Base-by-base conservation (phyloP, 2,113 vertebrate genomes). In the Gallinago paraguaiae region DNA sequence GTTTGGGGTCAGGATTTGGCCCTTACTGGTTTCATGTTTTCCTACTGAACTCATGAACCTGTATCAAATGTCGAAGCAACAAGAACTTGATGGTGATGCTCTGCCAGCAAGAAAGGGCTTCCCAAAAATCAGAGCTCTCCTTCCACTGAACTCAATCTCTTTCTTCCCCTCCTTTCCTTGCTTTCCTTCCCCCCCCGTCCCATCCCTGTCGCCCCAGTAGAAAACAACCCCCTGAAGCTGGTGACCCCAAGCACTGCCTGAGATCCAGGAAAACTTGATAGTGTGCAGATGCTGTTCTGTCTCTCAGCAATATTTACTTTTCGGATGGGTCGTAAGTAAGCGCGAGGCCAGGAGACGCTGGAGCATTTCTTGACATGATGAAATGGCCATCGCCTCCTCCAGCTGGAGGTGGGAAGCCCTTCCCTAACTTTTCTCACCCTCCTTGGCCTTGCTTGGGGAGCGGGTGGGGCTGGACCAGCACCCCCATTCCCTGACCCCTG, bases 11-110 rank as follows among this genome's bases (percentile, higher is more conserved):
- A 96, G 87, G 45, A 96, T 96, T 89, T 90, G 69, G 91, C 89
- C 91, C 87, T 90, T 95, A 85, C 84, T 91, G 84, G 93, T 96
- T 96, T 97, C 67, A 53, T 89, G 90, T 95, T 93, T 97, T 96
- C 48, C 30, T 87, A 56, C 67, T 96, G 96, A 97, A 96, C 96
- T 96, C 93, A 57, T 95, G 95, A 97, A 96, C 93, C 48, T 95
- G 60, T 96, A 97, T 97, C 86, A 1, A 96, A 97, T 97, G 77
- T 96, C 33, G 0, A 93, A 93, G 59, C 92, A 95, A 13, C 46
- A 86, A 94, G 77, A 95, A 93, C 33, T 94, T 48, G 88, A 77
- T 80, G 84, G 46, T 80, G 83, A 91, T 93, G 63, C 61, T 96
- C 81, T 95, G 96, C 93, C 88, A 95, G 86, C 1, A 10, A 87